Evolutionary conservation across 2,888 invertebrate species (phyloP).

Genomic region (Nymphalis polychloros): DNA sequence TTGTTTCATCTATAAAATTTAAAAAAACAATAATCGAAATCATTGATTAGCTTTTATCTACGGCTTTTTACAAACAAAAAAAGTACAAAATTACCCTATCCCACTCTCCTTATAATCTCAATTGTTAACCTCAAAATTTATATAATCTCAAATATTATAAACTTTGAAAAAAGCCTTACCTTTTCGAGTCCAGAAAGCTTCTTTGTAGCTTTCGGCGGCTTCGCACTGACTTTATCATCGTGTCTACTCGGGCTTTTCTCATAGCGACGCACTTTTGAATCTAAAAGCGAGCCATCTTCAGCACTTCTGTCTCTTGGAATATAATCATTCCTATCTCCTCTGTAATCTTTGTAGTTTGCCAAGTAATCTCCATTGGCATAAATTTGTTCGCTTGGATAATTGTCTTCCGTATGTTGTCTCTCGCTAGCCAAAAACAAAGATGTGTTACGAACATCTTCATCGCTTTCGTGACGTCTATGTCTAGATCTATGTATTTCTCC

Average conservation of each 20-base stretch:
- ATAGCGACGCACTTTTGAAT: conserved; percentile 83
- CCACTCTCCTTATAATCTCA: no score
- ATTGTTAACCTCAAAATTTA: no score
- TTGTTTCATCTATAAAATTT: conserved; percentile 83
- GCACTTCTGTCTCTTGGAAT: conserved; percentile 78
- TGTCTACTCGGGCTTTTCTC: conserved; percentile 76
- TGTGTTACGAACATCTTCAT: conserved; percentile 86
- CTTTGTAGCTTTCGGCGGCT: conserved; percentile 84
- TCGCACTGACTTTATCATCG: conserved; percentile 78
- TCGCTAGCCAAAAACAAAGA: conserved; percentile 88
- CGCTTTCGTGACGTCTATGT: conserved; percentile 80
- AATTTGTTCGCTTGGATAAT: conserved; percentile 75
- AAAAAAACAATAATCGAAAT: conserved; percentile 1
- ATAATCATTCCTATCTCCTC: conserved; percentile 64
- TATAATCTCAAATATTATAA: no score
- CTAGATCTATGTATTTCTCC: conserved; percentile 73
- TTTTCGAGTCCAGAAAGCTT: conserved; percentile 87
- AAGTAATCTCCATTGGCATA: conserved; percentile 73
- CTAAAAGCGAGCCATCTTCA: conserved; percentile 86
- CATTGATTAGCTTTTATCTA: not conserved
- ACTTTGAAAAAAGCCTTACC: conserved; percentile 62
- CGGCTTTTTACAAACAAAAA: no score
- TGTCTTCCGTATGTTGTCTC: conserved; percentile 87
- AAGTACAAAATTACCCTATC: no score
- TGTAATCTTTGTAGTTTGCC: conserved; percentile 61